Evolutionary conservation across 2,113 vertebrate species (phyloP), one percentile per base, ranked within the genome.

Genomic region (Larimichthys polyactis): DNA sequence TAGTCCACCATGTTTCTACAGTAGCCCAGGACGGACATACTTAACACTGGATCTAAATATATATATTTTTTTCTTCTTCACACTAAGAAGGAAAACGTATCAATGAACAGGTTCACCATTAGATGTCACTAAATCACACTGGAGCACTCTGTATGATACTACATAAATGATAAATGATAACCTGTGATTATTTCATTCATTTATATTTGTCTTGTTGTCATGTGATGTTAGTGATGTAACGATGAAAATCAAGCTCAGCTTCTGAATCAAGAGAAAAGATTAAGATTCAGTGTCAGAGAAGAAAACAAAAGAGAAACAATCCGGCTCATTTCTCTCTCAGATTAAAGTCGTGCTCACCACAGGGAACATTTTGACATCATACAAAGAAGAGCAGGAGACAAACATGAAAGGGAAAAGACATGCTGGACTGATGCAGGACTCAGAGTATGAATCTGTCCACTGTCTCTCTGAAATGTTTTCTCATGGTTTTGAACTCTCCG

Each of bases 331-430:
- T 46, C 6, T 46, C 9, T 58, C 24, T 4, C 5, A 58, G 16
- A 17, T 32, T 17, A 9, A 59, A 59, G 57, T n/a, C n/a, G n/a
- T n/a, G n/a, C n/a, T n/a, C n/a, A 20, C 54, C 43, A 9, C 62
- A 44, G n/a, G 62, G 29, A 4, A 36, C 14, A 10, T 51, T 62
- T 43, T 57, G 46, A 70, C 76, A 54, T 78, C 76, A 70, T 66
- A 60, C 55, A 22, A 22, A 11, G 44, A 68, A 49, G 15, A 59
- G 65, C 20, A 51, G 29, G n/a, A 20, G 27, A 68, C 54, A 24
- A 46, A 67, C 52, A 48, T 11, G 62, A 48, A 63, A 40, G 72
- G 55, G 0, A 2, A 24, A 10, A 63, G 20, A 2, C 49, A 54
- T 2, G n/a, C n/a, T n/a, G n/a, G n/a, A n/a, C n/a, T n/a, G 32